Evolutionary conservation across 2,113 vertebrate species (phyloP).

Genomic region (Theristicus caerulescens): DNA sequence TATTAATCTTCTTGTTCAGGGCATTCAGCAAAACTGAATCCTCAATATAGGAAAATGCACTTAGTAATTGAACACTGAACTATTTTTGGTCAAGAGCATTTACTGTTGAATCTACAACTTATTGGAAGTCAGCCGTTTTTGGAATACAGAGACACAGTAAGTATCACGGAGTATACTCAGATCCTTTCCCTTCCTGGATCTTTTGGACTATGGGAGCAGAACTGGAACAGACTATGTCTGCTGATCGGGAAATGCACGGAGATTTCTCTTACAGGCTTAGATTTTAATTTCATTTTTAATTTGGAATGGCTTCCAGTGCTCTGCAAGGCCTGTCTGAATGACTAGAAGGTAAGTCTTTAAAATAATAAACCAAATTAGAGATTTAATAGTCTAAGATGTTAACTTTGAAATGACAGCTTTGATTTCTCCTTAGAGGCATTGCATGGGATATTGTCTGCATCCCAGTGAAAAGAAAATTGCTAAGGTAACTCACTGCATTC

Average conservation of each 20-base stretch:
- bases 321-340: slow-evolving; percentile 20
- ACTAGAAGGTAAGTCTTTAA: slow-evolving; percentile 46
- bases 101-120: slow-evolving; percentile 46
- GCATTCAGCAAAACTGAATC: slow-evolving; percentile 18
- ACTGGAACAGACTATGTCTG: not conserved
- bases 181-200: not conserved
- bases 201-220: not conserved
- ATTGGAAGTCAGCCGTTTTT: slow-evolving; percentile 36
- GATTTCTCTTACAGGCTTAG: slow-evolving; percentile 21
- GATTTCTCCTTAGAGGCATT: slow-evolving; percentile 4
- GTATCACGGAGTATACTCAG: not conserved
- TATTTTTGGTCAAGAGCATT: slow-evolving; percentile 58
- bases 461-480: not conserved
- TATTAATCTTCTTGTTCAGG: not conserved
- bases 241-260: not conserved
- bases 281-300: slow-evolving; percentile 41
- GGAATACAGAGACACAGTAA: slow-evolving; percentile 4
- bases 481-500: not conserved
- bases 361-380: slow-evolving; percentile 34
- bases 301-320: slow-evolving; percentile 47
- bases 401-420: not conserved
- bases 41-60: not conserved
- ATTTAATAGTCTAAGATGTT: slow-evolving; percentile 21
- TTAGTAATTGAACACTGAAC: slow-evolving; percentile 21
- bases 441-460: not conserved